These are phyloP conservation scores for Cairina moschata DNA, from an alignment of 2,113 vertebrate genomes.

Conservation along the genomic window DNA sequence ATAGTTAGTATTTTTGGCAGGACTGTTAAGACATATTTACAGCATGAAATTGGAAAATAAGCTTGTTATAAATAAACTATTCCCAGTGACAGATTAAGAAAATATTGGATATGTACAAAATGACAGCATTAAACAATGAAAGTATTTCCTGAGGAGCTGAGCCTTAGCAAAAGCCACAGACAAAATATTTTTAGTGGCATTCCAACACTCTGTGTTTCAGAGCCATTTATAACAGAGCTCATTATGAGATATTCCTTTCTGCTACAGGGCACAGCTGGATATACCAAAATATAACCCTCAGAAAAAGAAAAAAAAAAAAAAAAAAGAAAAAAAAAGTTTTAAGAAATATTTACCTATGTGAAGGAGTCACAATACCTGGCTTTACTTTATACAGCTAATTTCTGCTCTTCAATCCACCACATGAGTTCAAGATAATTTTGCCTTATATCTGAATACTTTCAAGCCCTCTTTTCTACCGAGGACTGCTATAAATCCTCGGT, in stretches of 20 bases:
- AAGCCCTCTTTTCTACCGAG: background rate
- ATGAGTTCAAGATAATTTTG: constrained; percentile 37
- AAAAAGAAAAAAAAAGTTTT: background rate
- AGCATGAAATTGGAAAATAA: constrained; percentile 63
- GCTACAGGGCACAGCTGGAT: constrained; percentile 63
- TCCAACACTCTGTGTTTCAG: constrained; percentile 66
- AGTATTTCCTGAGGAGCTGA: constrained; percentile 69
- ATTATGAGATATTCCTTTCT: constrained; percentile 65
- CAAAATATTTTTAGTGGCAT: constrained; percentile 71
- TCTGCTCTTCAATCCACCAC: background rate
- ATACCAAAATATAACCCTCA: constrained; percentile 54
- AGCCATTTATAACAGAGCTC: constrained; percentile 69
- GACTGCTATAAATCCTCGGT: background rate
- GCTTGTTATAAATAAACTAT: constrained; percentile 68
- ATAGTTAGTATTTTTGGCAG: constrained; percentile 41
- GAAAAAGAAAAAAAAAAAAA: background rate
- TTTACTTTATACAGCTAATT: constrained; percentile 39
- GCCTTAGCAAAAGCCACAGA: constrained; percentile 68
- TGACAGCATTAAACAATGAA: constrained; percentile 72
- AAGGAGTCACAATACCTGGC: constrained; percentile 55
- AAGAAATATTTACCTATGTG: constrained; percentile 53
- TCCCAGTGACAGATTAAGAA: constrained; percentile 66
- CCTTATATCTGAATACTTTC: background rate
- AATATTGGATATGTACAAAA: constrained; percentile 71
- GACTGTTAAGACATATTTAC: constrained; percentile 49